A percentile compares a stretch with the other conserved stretches of the same genome.
phyloP scores from a whole-genome alignment of 2,797 vertebrate species.

The Crocodylus rhombifer region DNA sequence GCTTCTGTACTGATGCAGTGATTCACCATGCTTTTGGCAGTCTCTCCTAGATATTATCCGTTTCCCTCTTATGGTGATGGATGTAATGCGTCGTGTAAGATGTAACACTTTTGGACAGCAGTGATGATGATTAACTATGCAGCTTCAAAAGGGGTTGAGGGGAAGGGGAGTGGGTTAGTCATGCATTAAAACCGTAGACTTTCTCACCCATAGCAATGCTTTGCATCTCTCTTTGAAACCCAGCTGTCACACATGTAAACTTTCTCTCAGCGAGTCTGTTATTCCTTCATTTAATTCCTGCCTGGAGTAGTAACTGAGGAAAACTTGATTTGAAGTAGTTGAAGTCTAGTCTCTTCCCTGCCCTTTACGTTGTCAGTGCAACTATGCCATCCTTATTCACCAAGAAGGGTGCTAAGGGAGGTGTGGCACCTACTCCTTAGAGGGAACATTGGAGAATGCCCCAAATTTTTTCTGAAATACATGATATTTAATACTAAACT shows the following conservation, averaged over 20 bases:
- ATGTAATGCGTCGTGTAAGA: no score
- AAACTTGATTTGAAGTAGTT: not conserved
- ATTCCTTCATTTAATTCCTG: not conserved
- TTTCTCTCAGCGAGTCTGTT: not conserved
- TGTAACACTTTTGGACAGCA: not conserved
- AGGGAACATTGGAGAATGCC: not conserved
- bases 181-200: not conserved
- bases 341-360: not conserved
- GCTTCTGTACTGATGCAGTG: rapidly evolving
- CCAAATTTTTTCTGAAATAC: not conserved
- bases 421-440: no score
- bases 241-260: not conserved
- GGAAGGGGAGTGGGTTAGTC: not conserved
- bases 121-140: not conserved
- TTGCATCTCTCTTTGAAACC: not conserved
- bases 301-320: no score
- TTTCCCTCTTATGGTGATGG: not conserved
- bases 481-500: not conserved
- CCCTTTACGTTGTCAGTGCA: not conserved
- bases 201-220: not conserved
- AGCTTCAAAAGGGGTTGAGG: no score
- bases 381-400: not conserved
- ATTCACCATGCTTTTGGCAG: not conserved
- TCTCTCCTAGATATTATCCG: rapidly evolving
- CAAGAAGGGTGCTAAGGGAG: not conserved